A percentile compares a stretch with the other conserved stretches of the same genome.
These are phyloP conservation scores for Dryadula phaetusa DNA, from an alignment of 2,888 invertebrate genomes.

Conservation along the genomic window DNA sequence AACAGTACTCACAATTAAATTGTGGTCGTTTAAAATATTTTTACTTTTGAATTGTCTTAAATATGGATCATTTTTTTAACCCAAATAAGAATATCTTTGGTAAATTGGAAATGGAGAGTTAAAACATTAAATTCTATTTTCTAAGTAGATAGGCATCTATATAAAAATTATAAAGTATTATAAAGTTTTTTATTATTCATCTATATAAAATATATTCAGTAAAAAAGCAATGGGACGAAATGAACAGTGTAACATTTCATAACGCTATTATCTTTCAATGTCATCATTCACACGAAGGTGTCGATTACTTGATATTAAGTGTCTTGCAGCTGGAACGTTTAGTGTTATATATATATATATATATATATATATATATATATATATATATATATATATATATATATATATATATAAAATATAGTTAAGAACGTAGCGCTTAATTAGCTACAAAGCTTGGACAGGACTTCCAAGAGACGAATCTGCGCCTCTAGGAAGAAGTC, in stretches of 20 bases:
- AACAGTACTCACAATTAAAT: neutral
- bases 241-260: conserved; percentile 40
- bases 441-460: too few species aligned
- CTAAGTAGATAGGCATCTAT: neutral
- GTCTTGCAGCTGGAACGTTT: conserved; percentile 36
- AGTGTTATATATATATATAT: conserved; percentile 27
- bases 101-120: neutral
- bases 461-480: too few species aligned
- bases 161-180: conserved; percentile 14
- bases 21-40: neutral
- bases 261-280: conserved; percentile 42
- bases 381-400: too few species aligned
- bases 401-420: too few species aligned
- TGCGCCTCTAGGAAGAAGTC: too few species aligned
- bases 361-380: too few species aligned
- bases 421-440: too few species aligned
- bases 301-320: conserved; percentile 41
- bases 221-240: conserved; percentile 37
- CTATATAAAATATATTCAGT: conserved; percentile 1
- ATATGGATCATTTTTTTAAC: too few species aligned
- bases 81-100: too few species aligned
- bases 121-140: neutral
- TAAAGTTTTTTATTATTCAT: neutral
- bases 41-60: neutral
- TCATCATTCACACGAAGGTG: conserved; percentile 46